A percentile compares a stretch with the other conserved stretches of the same genome.
phyloP scores from a whole-genome alignment of 2,113 vertebrate species.

The Scalopus aquaticus region DNA sequence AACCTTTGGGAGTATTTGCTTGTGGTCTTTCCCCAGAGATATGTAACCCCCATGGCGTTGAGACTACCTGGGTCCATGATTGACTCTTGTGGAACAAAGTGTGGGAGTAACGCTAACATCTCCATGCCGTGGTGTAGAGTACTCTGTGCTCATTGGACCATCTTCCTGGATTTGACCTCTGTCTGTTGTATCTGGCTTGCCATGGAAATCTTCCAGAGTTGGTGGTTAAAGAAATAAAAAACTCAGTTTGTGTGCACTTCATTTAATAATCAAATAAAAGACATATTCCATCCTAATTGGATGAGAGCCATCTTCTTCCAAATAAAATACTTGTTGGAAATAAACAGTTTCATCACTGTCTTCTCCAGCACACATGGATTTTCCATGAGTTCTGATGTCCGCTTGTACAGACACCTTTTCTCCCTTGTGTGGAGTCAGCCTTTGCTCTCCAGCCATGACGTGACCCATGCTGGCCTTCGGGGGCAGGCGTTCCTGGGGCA shows the following conservation, averaged over 20 bases:
- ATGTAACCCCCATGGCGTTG: background rate
- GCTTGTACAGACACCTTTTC: background rate
- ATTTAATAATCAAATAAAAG: background rate
- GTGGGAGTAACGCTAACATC: background rate
- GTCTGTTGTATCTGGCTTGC: background rate
- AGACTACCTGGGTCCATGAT: background rate
- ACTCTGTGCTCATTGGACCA: background rate
- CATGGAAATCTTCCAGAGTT: background rate
- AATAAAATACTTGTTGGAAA: background rate
- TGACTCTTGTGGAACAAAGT: background rate
- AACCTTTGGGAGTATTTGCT: slow-evolving; percentile 41
- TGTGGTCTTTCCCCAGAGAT: slow-evolving; percentile 22
- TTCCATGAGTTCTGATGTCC: background rate
- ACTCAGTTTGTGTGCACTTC: background rate
- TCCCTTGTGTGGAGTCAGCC: background rate
- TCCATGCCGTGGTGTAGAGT: background rate
- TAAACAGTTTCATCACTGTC: background rate
- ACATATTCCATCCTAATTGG: background rate
- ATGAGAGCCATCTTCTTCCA: background rate
- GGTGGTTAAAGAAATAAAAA: background rate
- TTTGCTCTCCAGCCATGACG: background rate
- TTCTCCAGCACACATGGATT: background rate
- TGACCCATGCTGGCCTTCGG: background rate
- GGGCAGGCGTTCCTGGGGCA: too few relatives aligned
- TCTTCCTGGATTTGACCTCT: background rate